These are phyloP conservation scores for Drosophila malerkotliana DNA, from an alignment of 1,140 invertebrate genomes.

Conservation along the genomic window DNA sequence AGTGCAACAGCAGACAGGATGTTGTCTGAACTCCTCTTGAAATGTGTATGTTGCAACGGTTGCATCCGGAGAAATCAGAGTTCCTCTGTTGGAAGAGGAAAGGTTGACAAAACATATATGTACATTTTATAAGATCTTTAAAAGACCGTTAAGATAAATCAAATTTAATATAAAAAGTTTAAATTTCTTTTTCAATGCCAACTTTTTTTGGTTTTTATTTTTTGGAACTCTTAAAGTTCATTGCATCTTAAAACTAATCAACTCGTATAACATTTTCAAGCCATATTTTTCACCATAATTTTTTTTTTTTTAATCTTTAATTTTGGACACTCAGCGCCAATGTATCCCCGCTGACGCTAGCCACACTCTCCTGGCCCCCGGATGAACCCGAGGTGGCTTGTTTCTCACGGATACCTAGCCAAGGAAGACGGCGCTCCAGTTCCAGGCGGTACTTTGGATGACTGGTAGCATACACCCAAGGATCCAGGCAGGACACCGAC, in stretches of 20 bases:
- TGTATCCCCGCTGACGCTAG: slow-evolving; percentile 69
- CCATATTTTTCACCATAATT: neutral
- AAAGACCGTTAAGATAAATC: too few relatives aligned
- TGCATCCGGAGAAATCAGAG: neutral
- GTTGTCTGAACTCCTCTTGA: too few relatives aligned
- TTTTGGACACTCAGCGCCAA: slow-evolving; percentile 72
- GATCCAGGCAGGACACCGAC: slow-evolving; percentile 90
- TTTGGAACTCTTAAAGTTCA: slow-evolving; percentile 77
- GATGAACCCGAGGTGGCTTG: slow-evolving; percentile 35
- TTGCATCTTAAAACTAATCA: slow-evolving; percentile 52
- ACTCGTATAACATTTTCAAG: slow-evolving; percentile 1
- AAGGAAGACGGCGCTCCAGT: slow-evolving; percentile 88
- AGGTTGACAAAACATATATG: too few relatives aligned
- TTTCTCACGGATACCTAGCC: slow-evolving; percentile 88
- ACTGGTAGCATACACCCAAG: slow-evolving; percentile 91
- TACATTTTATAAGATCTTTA: too few relatives aligned
- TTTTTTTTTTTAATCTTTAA: slow-evolving; percentile 19
- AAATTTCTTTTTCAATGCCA: slow-evolving; percentile 59
- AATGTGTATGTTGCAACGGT: too few relatives aligned
- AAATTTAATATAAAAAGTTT: too few relatives aligned
- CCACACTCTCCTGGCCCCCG: slow-evolving; percentile 59
- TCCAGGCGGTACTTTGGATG: slow-evolving; percentile 90
- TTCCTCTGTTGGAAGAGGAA: too few relatives aligned
- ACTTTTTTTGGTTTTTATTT: slow-evolving; percentile 73
- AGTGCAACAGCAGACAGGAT: too few relatives aligned